phyloP scores from a whole-genome alignment of 2,113 vertebrate species.

The Isichthys henryi region DNA sequence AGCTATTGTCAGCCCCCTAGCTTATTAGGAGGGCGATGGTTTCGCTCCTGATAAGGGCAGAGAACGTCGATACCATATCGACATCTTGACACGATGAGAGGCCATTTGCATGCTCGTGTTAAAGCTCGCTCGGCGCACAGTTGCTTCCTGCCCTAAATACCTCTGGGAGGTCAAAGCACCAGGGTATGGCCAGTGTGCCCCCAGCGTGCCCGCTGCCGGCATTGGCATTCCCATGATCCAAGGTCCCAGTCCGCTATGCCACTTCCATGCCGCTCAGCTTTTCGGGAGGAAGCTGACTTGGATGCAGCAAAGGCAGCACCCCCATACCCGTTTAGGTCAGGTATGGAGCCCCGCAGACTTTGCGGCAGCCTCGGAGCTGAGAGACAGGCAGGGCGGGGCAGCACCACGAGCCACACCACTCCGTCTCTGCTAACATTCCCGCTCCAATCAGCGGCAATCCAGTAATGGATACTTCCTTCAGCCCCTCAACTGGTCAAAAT shows the following conservation, averaged over 20 bases:
- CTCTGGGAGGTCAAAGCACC: background rate
- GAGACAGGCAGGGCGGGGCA: background rate
- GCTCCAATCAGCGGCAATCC: constrained; percentile 64
- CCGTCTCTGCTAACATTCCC: constrained; percentile 64
- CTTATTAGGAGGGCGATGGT: constrained; percentile 24
- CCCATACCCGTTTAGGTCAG: background rate
- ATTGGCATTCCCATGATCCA: background rate
- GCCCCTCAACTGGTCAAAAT: constrained; percentile 74
- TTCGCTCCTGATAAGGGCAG: constrained; percentile 22
- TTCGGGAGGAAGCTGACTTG: background rate
- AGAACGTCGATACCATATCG: constrained; percentile 33
- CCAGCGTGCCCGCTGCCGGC: background rate
- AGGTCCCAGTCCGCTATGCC: background rate
- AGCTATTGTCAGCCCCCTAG: constrained; percentile 22
- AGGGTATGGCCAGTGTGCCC: background rate
- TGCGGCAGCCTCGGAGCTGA: background rate
- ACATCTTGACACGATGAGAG: constrained; percentile 2
- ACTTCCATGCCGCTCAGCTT: background rate
- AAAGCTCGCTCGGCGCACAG: background rate
- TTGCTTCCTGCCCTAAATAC: background rate
- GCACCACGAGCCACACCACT: constrained; percentile 55
- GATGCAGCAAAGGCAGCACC: background rate
- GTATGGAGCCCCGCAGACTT: too few species aligned
- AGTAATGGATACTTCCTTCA: constrained; percentile 76
- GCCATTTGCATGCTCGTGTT: constrained; percentile 2